phyloP scores from a whole-genome alignment of 2,113 vertebrate genomes.

The Daphoenositta chrysoptera region DNA sequence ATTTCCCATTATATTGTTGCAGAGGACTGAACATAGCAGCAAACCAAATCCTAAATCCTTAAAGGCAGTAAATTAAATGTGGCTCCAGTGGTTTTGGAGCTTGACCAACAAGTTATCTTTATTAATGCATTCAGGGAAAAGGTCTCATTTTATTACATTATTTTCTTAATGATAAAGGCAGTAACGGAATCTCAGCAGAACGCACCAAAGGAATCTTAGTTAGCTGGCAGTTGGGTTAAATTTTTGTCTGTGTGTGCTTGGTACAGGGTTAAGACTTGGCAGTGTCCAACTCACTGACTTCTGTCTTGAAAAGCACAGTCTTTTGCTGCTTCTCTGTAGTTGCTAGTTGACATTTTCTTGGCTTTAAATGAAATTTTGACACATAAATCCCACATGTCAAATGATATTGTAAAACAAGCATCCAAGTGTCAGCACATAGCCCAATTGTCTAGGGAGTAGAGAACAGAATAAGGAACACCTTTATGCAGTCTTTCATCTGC shows the following conservation, averaged over 20 bases:
- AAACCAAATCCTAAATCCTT: constrained; percentile 65
- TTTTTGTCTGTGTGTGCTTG: constrained; percentile 54
- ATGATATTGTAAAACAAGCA: constrained; percentile 86
- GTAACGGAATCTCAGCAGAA: constrained; percentile 58
- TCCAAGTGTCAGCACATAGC: constrained; percentile 79
- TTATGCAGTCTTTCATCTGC: constrained; percentile 73
- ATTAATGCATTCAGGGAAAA: constrained; percentile 75
- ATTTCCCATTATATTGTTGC: constrained; percentile 55
- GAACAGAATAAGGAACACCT: constrained; percentile 73
- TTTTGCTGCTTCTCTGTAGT: constrained; percentile 67
- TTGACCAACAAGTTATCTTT: constrained; percentile 77
- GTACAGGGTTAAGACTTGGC: constrained; percentile 66
- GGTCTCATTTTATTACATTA: constrained; percentile 73
- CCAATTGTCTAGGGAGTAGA: constrained; percentile 70
- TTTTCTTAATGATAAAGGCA: constrained; percentile 80
- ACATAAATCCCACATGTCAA: constrained; percentile 82
- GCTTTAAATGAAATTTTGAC: constrained; percentile 74
- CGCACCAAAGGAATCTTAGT: constrained; percentile 67
- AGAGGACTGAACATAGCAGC: constrained; percentile 56
- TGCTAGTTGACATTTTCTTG: constrained; percentile 81
- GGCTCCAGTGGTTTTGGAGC: constrained; percentile 82
- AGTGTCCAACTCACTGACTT: constrained; percentile 42
- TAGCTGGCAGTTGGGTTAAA: constrained; percentile 55
- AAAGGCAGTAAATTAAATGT: constrained; percentile 73
- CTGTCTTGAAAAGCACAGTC: constrained; percentile 56